Evolutionary conservation across 92 coral and sea anemone genomes (phyloP).

Genomic region (Umimayanthus kanabou): DNA sequence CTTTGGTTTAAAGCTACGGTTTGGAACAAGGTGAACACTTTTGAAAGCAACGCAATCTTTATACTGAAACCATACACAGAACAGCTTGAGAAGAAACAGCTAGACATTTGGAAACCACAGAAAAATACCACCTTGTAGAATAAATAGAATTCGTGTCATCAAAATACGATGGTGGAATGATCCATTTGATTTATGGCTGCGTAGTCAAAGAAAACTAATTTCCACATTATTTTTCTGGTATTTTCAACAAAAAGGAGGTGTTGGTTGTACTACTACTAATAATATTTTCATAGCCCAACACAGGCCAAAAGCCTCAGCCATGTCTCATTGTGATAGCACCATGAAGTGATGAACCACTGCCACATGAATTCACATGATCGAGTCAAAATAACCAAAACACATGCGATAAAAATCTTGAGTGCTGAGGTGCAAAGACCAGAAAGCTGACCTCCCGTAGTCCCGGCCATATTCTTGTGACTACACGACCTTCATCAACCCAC

Average conservation of each 20-base stretch:
- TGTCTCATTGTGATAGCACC: background rate
- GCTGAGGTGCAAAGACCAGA: conserved; percentile 20
- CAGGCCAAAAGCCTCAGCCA: background rate
- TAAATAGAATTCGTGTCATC: conserved; percentile 6
- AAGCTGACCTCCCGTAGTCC: background rate
- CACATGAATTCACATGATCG: background rate
- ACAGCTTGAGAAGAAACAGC: conserved; percentile 14
- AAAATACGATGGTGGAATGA: background rate
- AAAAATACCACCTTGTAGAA: background rate
- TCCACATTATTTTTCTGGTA: background rate
- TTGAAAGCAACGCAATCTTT: background rate
- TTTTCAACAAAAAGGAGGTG: background rate
- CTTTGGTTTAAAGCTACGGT: background rate
- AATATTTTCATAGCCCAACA: background rate
- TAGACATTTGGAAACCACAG: background rate
- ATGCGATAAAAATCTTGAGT: conserved; percentile 1
- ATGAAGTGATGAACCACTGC: background rate
- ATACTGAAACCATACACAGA: background rate
- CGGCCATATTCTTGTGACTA: background rate
- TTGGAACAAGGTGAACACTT: background rate
- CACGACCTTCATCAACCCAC: background rate
- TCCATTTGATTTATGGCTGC: conserved; percentile 9
- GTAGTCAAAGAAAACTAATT: conserved; percentile 16
- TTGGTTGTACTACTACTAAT: background rate
- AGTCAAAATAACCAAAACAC: conserved; percentile 5